A percentile compares a stretch with the other conserved stretches of the same genome.
Evolutionary conservation across 2,113 vertebrate genomes (phyloP).

Genomic region (Eulemur macaco): DNA sequence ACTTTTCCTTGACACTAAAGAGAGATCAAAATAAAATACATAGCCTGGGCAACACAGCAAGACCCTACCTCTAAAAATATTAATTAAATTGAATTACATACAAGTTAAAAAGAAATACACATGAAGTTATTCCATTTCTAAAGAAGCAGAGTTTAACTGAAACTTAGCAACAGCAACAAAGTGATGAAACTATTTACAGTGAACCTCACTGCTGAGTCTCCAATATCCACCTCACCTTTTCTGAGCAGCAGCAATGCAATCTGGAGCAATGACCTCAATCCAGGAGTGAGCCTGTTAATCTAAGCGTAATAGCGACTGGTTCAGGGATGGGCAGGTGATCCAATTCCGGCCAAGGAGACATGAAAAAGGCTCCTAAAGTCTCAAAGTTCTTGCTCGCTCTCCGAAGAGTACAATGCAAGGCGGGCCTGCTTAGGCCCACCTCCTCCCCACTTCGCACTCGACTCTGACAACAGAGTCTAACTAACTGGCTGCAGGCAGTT

Average conservation of each 20-base stretch:
- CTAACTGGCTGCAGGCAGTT: background rate
- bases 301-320: background rate
- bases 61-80: background rate
- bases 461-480: background rate
- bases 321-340: background rate
- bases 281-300: background rate
- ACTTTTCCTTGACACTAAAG: background rate
- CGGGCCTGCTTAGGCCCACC: background rate
- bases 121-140: background rate
- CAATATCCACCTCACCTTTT: background rate
- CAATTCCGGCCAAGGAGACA: background rate
- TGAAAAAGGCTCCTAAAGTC: background rate
- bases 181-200: background rate
- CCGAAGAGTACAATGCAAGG: background rate
- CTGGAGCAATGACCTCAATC: background rate
- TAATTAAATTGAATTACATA: background rate
- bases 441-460: fast-evolving
- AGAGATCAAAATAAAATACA: constrained; percentile 15
- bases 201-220: background rate
- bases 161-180: background rate
- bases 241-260: background rate
- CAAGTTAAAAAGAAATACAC: background rate
- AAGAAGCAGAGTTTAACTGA: background rate
- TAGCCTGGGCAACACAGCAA: background rate
- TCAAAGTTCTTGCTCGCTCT: background rate